These are phyloP conservation scores for Danaus chrysippus DNA, from an alignment of 2,888 invertebrate genomes.

Conservation along the genomic window DNA sequence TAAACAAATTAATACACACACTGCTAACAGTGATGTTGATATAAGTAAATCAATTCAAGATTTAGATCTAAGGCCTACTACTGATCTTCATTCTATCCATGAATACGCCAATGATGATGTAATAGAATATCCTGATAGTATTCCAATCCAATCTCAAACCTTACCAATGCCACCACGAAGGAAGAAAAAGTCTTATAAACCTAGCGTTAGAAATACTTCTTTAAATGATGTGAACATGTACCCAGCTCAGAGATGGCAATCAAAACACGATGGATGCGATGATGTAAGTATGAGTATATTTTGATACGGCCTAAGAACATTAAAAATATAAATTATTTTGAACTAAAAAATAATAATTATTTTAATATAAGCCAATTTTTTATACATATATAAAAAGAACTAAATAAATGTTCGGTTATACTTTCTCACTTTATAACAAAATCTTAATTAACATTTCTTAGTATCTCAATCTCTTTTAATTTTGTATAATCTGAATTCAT, in stretches of 20 bases:
- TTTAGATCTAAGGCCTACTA: slow-evolving; percentile 48
- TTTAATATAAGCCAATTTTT: no score
- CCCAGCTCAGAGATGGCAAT: slow-evolving; percentile 52
- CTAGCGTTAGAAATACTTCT: slow-evolving; percentile 58
- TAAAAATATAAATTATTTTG: no score
- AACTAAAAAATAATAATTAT: no score
- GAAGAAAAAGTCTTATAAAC: slow-evolving; percentile 56
- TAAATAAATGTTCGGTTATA: no score
- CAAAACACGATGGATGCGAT: slow-evolving; percentile 49
- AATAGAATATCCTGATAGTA: slow-evolving; percentile 75
- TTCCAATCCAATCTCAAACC: slow-evolving; percentile 66
- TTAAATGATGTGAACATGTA: slow-evolving; percentile 57
- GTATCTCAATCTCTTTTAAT: background rate
- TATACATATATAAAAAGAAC: no score
- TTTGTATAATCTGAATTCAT: background rate
- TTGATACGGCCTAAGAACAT: no score
- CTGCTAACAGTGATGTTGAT: slow-evolving; percentile 50
- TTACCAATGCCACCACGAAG: slow-evolving; percentile 71
- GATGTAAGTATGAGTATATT: slow-evolving; percentile 56
- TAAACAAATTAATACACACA: slow-evolving; percentile 41
- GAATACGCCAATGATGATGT: slow-evolving; percentile 74
- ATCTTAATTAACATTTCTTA: no score
- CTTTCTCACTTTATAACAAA: no score
- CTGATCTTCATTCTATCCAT: slow-evolving; percentile 65
- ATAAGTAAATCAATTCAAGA: slow-evolving; percentile 47